Evolutionary conservation across 2,113 vertebrate species (phyloP).

Genomic region (Erinaceus europaeus): DNA sequence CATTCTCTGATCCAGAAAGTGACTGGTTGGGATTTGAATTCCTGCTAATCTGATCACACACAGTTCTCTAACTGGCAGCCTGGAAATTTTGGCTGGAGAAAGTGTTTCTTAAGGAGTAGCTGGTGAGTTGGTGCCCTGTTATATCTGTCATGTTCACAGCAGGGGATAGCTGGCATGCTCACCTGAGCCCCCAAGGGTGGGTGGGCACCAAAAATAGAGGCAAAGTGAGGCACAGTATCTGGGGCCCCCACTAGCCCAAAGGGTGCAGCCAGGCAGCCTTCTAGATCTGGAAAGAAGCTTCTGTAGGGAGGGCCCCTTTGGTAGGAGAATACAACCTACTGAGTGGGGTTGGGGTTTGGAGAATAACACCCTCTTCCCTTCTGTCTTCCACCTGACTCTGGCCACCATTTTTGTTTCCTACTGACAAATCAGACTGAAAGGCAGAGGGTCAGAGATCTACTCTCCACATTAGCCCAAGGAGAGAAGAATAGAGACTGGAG

Average conservation of each 20-base stretch:
- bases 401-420: not conserved
- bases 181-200: not conserved
- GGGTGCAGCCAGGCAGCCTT: not conserved
- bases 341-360: not conserved
- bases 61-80: not conserved
- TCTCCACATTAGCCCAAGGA: not conserved
- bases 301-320: no score
- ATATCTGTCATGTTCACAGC: rapidly evolving
- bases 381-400: rapidly evolving
- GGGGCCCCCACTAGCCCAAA: not conserved
- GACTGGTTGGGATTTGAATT: not conserved
- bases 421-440: no score
- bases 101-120: rapidly evolving
- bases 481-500: not conserved
- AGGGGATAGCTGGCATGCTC: not conserved
- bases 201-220: not conserved
- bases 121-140: not conserved
- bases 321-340: no score
- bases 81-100: not conserved
- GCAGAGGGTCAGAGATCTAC: not conserved
- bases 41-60: not conserved
- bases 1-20: not conserved
- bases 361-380: not conserved
- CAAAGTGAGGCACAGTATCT: not conserved
- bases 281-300: not conserved